phyloP scores from a whole-genome alignment of 2,888 invertebrate species.

The Allophyes oxyacanthae region DNA sequence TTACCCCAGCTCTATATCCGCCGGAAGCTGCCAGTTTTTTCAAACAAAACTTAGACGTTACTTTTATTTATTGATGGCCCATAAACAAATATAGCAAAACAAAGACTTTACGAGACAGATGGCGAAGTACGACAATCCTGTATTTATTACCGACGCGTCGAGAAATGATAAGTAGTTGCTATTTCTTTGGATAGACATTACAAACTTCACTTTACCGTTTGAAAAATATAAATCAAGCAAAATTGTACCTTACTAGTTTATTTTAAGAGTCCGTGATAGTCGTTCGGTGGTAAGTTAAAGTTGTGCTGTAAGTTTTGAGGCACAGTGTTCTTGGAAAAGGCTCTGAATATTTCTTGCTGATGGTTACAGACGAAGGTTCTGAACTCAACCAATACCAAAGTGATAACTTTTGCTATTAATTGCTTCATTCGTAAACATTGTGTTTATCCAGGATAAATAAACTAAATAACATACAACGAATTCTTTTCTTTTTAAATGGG shows the following conservation, averaged over 20 bases:
- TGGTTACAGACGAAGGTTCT: neutral
- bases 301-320: conserved; percentile 43
- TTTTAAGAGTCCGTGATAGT: neutral
- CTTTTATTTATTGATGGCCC: conserved; percentile 57
- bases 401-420: no score
- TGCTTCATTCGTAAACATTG: no score
- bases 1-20: neutral
- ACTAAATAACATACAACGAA: no score
- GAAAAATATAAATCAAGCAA: neutral
- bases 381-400: no score
- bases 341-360: conserved; percentile 52
- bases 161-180: conserved; percentile 64
- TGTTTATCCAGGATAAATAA: no score
- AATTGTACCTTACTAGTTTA: conserved; percentile 16
- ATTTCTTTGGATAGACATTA: conserved; percentile 60
- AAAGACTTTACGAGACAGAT: conserved; percentile 62
- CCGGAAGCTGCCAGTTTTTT: conserved; percentile 20
- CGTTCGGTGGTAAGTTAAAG: neutral
- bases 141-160: conserved; percentile 58
- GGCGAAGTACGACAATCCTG: conserved; percentile 54
- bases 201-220: conserved; percentile 18
- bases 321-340: conserved; percentile 42
- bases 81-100: conserved; percentile 63
- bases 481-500: no score
- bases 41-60: conserved; percentile 25